Conservation (phyloP, 2,113 vertebrate species). For the Cyanistes caeruleus region DNA sequence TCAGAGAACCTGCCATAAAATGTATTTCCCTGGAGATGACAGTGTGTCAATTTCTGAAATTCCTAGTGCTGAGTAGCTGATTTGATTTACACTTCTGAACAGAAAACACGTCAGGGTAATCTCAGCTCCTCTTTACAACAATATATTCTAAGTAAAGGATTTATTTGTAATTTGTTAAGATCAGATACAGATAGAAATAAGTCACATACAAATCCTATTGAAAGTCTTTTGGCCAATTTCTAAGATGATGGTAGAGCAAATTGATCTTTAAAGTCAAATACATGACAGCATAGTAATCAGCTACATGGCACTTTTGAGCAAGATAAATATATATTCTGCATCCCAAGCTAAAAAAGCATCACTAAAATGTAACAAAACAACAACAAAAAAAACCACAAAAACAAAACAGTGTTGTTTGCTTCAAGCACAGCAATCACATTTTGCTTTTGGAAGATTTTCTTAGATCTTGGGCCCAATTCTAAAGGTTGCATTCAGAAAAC, state of each 20-base stretch:
- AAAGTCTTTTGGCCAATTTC: background rate
- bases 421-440: background rate
- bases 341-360: background rate
- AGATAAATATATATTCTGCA: background rate
- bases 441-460: background rate
- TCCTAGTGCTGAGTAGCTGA: background rate
- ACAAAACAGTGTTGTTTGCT: background rate
- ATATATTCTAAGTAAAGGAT: background rate
- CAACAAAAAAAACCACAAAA: background rate
- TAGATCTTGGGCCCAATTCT: background rate
- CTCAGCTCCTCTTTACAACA: background rate
- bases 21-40: background rate
- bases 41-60: constrained; percentile 20
- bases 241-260: background rate
- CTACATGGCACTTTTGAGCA: background rate
- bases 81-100: constrained; percentile 19
- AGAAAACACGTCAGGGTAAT: background rate
- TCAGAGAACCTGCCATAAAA: constrained; percentile 5
- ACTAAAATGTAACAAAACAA: background rate
- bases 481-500: background rate
- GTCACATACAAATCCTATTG: background rate
- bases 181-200: background rate
- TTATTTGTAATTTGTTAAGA: constrained; percentile 34
- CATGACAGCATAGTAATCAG: background rate
- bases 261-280: background rate